Percentiles rank a stretch among this genome's conserved stretches.
These are phyloP conservation scores for Zaprionus nigranus DNA, from an alignment of 1,140 invertebrate species.

Conservation along the genomic window DNA sequence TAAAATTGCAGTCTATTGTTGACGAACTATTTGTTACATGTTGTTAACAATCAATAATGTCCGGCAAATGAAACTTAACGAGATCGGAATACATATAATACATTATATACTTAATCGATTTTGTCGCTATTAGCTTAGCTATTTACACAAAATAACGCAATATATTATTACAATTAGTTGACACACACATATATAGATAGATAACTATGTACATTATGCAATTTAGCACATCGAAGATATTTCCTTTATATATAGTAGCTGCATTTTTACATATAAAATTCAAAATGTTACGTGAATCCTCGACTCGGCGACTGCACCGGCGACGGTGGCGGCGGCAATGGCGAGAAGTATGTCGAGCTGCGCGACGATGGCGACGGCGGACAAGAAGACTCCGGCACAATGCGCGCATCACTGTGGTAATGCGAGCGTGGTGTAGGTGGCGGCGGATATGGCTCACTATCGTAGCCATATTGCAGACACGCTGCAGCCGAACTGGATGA, in stretches of 20 bases:
- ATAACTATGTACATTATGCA: slow-evolving; percentile 64
- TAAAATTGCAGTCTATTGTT: slow-evolving; percentile 71
- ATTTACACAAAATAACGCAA: slow-evolving; percentile 44
- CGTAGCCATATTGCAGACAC: slow-evolving; percentile 86
- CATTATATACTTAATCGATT: slow-evolving; percentile 8
- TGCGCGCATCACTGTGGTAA: slow-evolving; percentile 88
- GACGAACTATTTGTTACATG: slow-evolving; percentile 36
- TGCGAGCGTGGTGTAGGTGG: slow-evolving; percentile 93
- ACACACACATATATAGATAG: slow-evolving; percentile 36
- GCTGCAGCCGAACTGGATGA: slow-evolving; percentile 76
- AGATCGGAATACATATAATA: slow-evolving; percentile 56
- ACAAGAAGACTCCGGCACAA: slow-evolving; percentile 86
- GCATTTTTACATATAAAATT: slow-evolving; percentile 73
- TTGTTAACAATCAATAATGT: slow-evolving; percentile 59
- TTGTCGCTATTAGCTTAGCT: slow-evolving; percentile 28
- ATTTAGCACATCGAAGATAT: slow-evolving; percentile 15
- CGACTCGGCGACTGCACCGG: slow-evolving; percentile 87
- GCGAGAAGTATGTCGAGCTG: slow-evolving; percentile 91
- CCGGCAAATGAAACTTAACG: slow-evolving; percentile 76
- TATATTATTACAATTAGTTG: slow-evolving; percentile 55
- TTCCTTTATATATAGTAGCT: neutral
- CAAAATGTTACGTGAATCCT: slow-evolving; percentile 84
- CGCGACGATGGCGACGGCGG: slow-evolving; percentile 92
- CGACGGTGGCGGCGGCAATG: slow-evolving; percentile 89
- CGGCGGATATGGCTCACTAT: slow-evolving; percentile 91